Evolutionary conservation across 2,113 vertebrate species (phyloP).

Genomic region (Lamprotornis superbus): DNA sequence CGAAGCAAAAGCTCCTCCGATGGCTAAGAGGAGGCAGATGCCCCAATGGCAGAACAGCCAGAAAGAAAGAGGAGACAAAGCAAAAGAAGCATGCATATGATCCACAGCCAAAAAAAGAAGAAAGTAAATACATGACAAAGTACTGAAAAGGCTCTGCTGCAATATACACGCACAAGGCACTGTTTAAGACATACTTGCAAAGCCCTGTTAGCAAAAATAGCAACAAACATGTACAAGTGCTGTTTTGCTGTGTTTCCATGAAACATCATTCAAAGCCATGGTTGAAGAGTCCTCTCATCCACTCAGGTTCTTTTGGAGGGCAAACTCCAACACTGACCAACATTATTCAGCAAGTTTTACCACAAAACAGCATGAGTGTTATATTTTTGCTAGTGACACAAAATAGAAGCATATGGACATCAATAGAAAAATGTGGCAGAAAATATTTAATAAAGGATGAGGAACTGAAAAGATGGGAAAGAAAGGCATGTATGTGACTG

Average conservation of each 20-base stretch:
- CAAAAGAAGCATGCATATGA: slow-evolving; percentile 80
- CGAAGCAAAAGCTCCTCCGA: slow-evolving; percentile 82
- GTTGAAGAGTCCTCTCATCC: not conserved
- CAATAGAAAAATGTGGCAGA: slow-evolving; percentile 10
- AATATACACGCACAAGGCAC: not conserved
- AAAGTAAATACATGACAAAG: slow-evolving; percentile 42
- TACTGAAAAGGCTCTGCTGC: slow-evolving; percentile 3
- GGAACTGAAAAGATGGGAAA: slow-evolving; percentile 23
- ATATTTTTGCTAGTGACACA: slow-evolving; percentile 55
- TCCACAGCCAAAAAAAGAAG: slow-evolving; percentile 41
- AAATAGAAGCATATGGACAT: slow-evolving; percentile 6
- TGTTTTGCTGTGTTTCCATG: slow-evolving; percentile 40
- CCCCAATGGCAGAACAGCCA: slow-evolving; percentile 54
- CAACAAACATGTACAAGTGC: not conserved
- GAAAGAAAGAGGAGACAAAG: slow-evolving; percentile 66
- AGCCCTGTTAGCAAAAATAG: slow-evolving; percentile 29
- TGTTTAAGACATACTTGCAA: not conserved
- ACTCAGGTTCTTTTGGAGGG: not conserved
- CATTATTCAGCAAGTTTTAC: not conserved
- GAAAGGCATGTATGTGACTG: not conserved
- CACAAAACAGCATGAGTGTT: slow-evolving; percentile 24
- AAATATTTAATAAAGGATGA: not conserved
- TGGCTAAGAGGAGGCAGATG: slow-evolving; percentile 76
- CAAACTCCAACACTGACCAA: not conserved
- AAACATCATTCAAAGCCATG: not conserved